Conservation (phyloP, 2,113 vertebrate genomes). For the Corythornis vintsioides region DNA sequence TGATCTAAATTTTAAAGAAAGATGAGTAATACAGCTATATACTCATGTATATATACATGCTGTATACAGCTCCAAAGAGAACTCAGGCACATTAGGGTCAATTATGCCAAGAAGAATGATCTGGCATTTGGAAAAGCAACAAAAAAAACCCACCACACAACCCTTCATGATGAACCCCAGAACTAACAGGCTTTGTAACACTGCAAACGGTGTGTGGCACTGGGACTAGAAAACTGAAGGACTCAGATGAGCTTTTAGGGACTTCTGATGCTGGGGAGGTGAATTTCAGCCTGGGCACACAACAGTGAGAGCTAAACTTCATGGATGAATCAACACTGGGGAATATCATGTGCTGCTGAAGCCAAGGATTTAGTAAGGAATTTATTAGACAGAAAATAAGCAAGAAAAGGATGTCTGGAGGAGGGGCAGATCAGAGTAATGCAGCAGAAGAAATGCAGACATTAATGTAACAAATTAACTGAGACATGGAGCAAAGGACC, state of each 20-base stretch:
- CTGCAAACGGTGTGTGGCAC: not conserved
- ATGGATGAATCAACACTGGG: not conserved
- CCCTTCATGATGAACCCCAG: not conserved
- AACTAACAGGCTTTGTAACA: not conserved
- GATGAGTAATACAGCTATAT: not conserved
- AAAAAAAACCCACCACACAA: not conserved
- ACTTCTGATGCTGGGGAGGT: not conserved
- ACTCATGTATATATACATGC: too few species aligned
- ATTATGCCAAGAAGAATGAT: not conserved
- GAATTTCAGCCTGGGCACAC: not conserved
- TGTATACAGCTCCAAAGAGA: not conserved
- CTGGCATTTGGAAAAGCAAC: not conserved
- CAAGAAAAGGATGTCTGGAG: not conserved
- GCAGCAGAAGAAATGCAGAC: not conserved
- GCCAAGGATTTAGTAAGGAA: not conserved
- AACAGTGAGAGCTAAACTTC: not conserved
- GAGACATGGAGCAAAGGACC: not conserved
- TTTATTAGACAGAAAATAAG: not conserved
- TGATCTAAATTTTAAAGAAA: not conserved
- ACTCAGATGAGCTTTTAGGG: not conserved
- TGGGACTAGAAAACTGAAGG: not conserved
- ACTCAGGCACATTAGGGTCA: not conserved
- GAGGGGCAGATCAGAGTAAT: not conserved
- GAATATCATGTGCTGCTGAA: not conserved
- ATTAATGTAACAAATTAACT: not conserved